Conservation (phyloP, 2,797 vertebrate species). For the Buceros bicornis region DNA sequence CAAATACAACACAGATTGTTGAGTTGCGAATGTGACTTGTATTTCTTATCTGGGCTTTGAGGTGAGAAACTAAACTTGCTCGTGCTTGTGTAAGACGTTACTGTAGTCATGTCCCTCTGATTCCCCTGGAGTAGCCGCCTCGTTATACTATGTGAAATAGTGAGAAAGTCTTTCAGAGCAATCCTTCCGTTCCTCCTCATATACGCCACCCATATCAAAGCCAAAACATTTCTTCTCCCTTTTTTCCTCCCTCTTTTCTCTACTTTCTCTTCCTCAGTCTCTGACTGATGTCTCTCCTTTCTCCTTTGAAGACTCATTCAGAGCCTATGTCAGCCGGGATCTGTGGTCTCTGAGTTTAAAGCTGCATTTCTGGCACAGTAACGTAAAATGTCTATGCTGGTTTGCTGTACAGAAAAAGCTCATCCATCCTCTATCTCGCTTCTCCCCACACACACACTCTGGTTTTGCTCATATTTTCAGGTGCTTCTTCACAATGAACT, state of each 20-base stretch:
- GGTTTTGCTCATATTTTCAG: conserved; percentile 47
- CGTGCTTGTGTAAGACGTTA: background rate
- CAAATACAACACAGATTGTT: background rate
- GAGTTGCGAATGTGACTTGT: conserved; percentile 4
- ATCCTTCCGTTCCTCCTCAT: conserved; percentile 19
- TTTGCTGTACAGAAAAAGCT: conserved; percentile 1
- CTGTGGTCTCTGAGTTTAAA: conserved; percentile 30
- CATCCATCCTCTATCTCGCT: background rate
- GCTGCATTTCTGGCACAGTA: conserved; percentile 58
- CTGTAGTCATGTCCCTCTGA: conserved; percentile 12
- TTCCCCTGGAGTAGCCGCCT: conserved; percentile 11
- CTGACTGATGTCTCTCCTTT: conserved; percentile 41
- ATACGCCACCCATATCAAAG: background rate
- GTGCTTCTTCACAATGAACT: conserved; percentile 14
- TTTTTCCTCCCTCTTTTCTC: background rate
- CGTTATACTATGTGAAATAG: background rate
- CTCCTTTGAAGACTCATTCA: conserved; percentile 31
- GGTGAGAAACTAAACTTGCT: conserved; percentile 5
- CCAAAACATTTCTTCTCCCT: conserved; percentile 10
- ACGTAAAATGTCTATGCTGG: background rate
- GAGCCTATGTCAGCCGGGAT: conserved; percentile 9
- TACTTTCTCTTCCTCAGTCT: conserved; percentile 56
- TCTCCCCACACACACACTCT: conserved; percentile 7
- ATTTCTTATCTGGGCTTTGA: conserved; percentile 12
- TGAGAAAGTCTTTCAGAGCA: background rate